Evolutionary conservation across 2,797 vertebrate genomes (phyloP).

Genomic region (Syncerus caffer): DNA sequence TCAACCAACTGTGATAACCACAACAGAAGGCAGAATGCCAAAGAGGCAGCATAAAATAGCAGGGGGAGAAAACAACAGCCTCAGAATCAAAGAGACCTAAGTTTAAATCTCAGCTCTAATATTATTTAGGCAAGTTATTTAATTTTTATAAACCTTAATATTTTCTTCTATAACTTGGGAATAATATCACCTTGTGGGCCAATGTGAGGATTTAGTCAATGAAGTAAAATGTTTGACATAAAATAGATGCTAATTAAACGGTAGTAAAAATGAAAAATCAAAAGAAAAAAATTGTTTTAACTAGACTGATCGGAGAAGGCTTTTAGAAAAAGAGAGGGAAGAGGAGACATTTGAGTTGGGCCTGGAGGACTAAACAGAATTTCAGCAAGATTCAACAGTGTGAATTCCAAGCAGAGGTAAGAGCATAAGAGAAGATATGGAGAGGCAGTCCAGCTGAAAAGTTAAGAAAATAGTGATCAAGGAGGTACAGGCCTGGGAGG

Average conservation of each 20-base stretch:
- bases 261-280: not conserved
- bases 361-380: not conserved
- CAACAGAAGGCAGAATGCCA: slow-evolving; percentile 12
- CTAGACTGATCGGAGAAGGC: not conserved
- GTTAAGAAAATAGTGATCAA: not conserved
- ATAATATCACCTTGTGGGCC: not conserved
- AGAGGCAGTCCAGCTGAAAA: not conserved
- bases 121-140: not conserved
- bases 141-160: not conserved
- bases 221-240: slow-evolving; percentile 12
- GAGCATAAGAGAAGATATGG: not conserved
- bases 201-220: not conserved
- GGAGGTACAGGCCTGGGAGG: not conserved
- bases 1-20: not conserved
- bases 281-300: not conserved
- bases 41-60: not conserved
- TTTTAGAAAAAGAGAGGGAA: not conserved
- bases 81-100: not conserved
- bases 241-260: not conserved
- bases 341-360: not conserved
- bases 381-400: not conserved
- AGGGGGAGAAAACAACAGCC: not conserved
- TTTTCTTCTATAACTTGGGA: not conserved
- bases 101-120: not conserved
- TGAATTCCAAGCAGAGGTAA: not conserved